Evolutionary conservation across 1,140 invertebrate genomes (phyloP), one percentile per base, ranked within the genome.

Genomic region (Diorhabda carinulata): DNA sequence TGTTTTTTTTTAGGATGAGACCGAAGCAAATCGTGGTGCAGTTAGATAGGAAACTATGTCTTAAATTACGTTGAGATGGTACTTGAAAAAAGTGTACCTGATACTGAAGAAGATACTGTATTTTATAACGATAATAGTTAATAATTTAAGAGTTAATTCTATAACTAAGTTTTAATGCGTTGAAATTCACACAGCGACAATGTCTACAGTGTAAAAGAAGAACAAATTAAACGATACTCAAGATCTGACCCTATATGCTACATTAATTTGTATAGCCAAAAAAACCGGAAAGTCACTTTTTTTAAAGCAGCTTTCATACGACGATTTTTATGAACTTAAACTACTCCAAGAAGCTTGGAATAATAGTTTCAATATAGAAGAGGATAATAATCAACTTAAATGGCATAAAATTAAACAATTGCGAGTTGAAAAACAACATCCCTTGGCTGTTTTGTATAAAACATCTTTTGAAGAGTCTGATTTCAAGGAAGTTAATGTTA

Each of bases 141-240:
- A 6, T 2, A 60, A 9, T 10, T 10, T 10, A 40, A 60, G 6
- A 60, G 58, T 40, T 60, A 42, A n/a, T 9, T 60, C 58, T 3
- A 60, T 42, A 60, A 60, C 58, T n/a, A 52, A 52, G 9, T 52
- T 52, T n/a, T 52, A 8, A 52, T 52, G n/a, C 47, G 47, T 52
- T 6, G 58, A 8, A 9, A 60, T 8, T 60, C 58, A 10, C 58
- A 60, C 4, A 60, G 73, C 0, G 80, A 81, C 71, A 77, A 71
- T 61, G 75, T 79, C 44, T 81, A 82, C 69, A 76, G 75, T 5
- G 61, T 79, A 0, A 82, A 81, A 10, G 81, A 81, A 67, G 80
- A 78, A 56, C 68, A 74, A 66, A 76, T 79, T 57, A 81, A 76
- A 73, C 75, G 72, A 61, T 41, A 72, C 61, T 45, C 72, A 8